Percentiles rank a stretch among this genome's conserved stretches.
These are phyloP conservation scores for Omphaloscelis lunosa DNA, from an alignment of 2,888 invertebrate genomes.

Conservation along the genomic window DNA sequence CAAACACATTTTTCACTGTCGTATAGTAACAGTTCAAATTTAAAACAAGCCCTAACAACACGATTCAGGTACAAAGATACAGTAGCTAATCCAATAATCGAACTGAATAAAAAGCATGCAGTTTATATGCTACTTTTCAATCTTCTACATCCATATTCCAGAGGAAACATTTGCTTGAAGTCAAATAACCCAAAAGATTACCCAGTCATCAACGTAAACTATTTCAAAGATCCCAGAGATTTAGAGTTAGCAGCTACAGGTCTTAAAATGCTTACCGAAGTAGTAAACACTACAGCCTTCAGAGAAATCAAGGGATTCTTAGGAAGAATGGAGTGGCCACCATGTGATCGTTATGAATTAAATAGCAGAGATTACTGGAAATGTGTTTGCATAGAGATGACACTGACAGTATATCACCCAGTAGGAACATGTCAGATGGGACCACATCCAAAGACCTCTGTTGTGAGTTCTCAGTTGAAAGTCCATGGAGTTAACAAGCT, in stretches of 20 bases:
- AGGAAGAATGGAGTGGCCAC: constrained; percentile 71
- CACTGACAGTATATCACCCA: constrained; percentile 92
- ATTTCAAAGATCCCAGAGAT: constrained; percentile 90
- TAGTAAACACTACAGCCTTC: constrained; percentile 65
- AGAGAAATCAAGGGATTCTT: constrained; percentile 58
- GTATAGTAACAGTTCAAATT: constrained; percentile 74
- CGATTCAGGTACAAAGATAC: constrained; percentile 68
- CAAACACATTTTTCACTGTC: constrained; percentile 72
- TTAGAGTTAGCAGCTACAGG: constrained; percentile 78
- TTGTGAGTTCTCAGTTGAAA: constrained; percentile 90
- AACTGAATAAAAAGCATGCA: constrained; percentile 73
- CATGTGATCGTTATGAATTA: constrained; percentile 71
- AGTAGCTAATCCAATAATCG: constrained; percentile 51
- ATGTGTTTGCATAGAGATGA: constrained; percentile 84
- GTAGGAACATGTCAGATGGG: constrained; percentile 92
- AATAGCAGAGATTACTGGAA: constrained; percentile 76
- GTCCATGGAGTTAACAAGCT: constrained; percentile 92
- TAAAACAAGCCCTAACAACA: constrained; percentile 16
- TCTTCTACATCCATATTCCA: constrained; percentile 87
- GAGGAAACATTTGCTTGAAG: constrained; percentile 89
- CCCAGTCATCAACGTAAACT: constrained; percentile 73
- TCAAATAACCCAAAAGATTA: constrained; percentile 90
- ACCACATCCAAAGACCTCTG: constrained; percentile 72
- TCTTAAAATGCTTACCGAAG: constrained; percentile 73
- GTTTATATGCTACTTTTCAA: constrained; percentile 78